Evolutionary conservation across 2,113 vertebrate genomes (phyloP).

Genomic region (Callocephalon fimbriatum): DNA sequence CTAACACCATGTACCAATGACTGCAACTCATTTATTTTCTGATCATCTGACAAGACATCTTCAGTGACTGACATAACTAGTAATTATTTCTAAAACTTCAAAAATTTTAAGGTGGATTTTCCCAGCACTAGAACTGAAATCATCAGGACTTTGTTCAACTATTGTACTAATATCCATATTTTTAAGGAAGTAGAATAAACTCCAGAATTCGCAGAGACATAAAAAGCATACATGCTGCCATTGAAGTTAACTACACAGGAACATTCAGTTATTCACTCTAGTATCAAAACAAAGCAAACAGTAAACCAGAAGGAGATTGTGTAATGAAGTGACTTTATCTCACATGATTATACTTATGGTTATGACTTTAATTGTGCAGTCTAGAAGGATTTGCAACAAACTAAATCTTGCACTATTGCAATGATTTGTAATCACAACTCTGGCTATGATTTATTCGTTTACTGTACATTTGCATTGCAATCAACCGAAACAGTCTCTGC

Average conservation of each 20-base stretch:
- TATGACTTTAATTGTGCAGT: slow-evolving; percentile 52
- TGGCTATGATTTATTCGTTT: slow-evolving; percentile 16
- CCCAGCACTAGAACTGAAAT: background rate
- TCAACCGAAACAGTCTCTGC: background rate
- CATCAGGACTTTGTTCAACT: background rate
- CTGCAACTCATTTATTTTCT: background rate
- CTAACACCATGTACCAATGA: rapidly evolving
- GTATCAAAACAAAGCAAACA: slow-evolving; percentile 56
- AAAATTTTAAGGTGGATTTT: background rate
- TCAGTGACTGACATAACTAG: background rate
- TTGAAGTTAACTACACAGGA: slow-evolving; percentile 37
- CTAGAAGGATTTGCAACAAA: slow-evolving; percentile 60
- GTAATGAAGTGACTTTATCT: slow-evolving; percentile 64
- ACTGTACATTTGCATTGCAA: slow-evolving; percentile 29
- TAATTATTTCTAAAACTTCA: background rate
- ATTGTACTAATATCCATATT: background rate
- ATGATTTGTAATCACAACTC: slow-evolving; percentile 49
- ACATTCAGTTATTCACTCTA: slow-evolving; percentile 42
- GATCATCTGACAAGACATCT: background rate
- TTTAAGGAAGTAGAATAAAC: slow-evolving; percentile 43
- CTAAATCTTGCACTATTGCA: slow-evolving; percentile 43
- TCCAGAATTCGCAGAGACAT: background rate
- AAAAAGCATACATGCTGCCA: background rate
- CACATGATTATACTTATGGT: slow-evolving; percentile 53
- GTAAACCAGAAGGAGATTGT: slow-evolving; percentile 23